Base-by-base conservation (phyloP, 2,888 invertebrate species). In the Troilus luridus region DNA sequence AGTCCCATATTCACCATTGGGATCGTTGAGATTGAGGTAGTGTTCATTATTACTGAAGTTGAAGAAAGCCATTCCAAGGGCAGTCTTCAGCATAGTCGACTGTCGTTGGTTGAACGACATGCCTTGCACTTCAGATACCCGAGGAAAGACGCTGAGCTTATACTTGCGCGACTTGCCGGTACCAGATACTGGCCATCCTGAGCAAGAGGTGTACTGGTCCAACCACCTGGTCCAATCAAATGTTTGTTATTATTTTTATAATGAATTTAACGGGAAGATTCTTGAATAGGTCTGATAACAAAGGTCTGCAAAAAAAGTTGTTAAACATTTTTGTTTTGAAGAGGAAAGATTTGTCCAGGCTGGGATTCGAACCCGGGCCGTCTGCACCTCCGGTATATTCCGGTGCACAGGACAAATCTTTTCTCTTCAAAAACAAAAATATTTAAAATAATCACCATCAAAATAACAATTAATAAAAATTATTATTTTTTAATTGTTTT, bases 141-240 rank as follows among this genome's bases (percentile, higher is more conserved):
- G 5, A 0, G 56, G 85, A 0, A 3, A 12, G 11, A 12, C 2
- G 85, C 56, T 12, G 21, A 85, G 54, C n/a, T 6, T 11, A 19
- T 85, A 85, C 56, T 85, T 56, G n/a, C 17, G n/a, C 0, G 56
- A 14, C 0, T 41, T 12, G 1, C 89, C 89, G 8, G 7, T 89
- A 10, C 89, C 89, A 12, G 54, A 0, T 0, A 64, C 27, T 41
- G 54, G 41, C 89, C 89, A 89, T n/a, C 89, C 89, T 54, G 54
- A 7, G 54, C 89, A 64, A 17, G 64, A 54, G n/a, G 89, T 89
- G 89, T 89, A 89, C 10, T n/a, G 24, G 54, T 64, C 89, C 62
- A 89, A 10, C 89, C 89, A 89, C 12, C 89, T 89, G 54, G 0
- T 7, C 11, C 11, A 0, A 62, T 54, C 19, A 81, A 67, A 24